Evolutionary conservation across 2,888 invertebrate genomes (phyloP).

Genomic region (Linyphia triangularis): DNA sequence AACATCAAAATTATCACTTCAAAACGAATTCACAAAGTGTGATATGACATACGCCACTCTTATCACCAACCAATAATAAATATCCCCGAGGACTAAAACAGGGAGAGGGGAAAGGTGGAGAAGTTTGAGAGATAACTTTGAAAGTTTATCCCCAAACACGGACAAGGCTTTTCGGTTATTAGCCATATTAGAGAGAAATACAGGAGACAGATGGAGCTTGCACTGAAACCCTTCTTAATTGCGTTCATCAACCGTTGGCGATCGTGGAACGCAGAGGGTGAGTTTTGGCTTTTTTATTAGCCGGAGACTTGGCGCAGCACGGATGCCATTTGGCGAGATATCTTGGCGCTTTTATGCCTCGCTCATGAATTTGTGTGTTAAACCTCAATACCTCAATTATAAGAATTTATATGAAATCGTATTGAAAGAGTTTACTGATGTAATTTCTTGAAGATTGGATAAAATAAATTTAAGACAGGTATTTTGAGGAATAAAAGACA

Average conservation of each 20-base stretch:
- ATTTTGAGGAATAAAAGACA: too few species aligned
- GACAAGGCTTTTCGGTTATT: constrained; percentile 60
- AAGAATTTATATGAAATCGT: too few species aligned
- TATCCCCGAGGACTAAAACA: constrained; percentile 38
- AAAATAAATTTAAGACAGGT: too few species aligned
- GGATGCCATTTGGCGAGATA: constrained; percentile 38
- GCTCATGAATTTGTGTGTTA: too few species aligned
- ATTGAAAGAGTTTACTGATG: too few species aligned
- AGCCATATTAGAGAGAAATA: constrained; percentile 69
- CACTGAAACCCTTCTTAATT: constrained; percentile 65
- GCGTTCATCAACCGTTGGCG: constrained; percentile 60
- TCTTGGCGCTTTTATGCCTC: constrained; percentile 15
- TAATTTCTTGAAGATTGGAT: too few species aligned
- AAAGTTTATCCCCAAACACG: constrained; percentile 70
- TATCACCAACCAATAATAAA: neutral
- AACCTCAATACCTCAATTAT: too few species aligned
- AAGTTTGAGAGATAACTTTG: constrained; percentile 67
- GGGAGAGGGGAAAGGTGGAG: neutral
- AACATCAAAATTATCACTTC: too few species aligned
- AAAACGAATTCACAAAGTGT: neutral
- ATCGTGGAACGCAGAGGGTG: constrained; percentile 21
- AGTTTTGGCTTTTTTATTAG: constrained; percentile 65
- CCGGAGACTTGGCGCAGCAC: constrained; percentile 47
- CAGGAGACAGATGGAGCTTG: constrained; percentile 57
- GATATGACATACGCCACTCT: constrained; percentile 46